Percentiles rank a stretch among this genome's conserved stretches.
phyloP scores from a whole-genome alignment of 2,797 vertebrate species.

The Macropodus opercularis region DNA sequence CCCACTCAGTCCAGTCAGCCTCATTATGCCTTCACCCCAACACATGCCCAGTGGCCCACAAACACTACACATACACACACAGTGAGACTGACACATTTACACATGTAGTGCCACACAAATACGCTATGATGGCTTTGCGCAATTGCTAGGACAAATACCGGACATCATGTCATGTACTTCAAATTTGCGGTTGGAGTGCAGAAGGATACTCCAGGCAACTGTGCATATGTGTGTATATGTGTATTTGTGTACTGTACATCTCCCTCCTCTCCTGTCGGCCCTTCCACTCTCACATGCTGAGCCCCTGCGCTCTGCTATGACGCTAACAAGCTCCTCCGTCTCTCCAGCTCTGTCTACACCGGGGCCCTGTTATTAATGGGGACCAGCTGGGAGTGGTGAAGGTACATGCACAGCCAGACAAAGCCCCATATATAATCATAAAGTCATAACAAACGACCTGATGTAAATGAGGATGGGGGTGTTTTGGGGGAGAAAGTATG shows the following conservation, averaged over 20 bases:
- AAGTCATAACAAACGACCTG: constrained; percentile 86
- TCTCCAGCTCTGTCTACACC: constrained; percentile 72
- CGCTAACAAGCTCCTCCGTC: constrained; percentile 82
- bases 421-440: constrained; percentile 87
- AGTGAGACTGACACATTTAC: constrained; percentile 57
- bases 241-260: constrained; percentile 58
- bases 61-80: constrained; percentile 29
- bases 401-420: constrained; percentile 85
- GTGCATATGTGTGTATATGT: constrained; percentile 27
- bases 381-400: constrained; percentile 85
- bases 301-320: constrained; percentile 69
- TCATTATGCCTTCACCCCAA: constrained; percentile 76
- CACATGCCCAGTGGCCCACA: constrained; percentile 72
- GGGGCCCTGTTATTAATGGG: constrained; percentile 84
- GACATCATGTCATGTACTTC: constrained; percentile 71
- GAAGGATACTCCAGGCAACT: constrained; percentile 63
- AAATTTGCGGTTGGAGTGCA: constrained; percentile 58
- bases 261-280: constrained; percentile 71
- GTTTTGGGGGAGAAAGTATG: constrained; percentile 43
- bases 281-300: constrained; percentile 72
- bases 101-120: constrained; percentile 56
- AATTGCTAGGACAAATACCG: constrained; percentile 68
- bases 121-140: constrained; percentile 59
- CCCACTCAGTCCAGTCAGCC: constrained; percentile 70
- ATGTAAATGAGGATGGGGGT: constrained; percentile 82